Percentiles rank a stretch among this genome's conserved stretches.
These are phyloP conservation scores for Misgurnus anguillicaudatus DNA, from an alignment of 2,113 vertebrate genomes.

Conservation along the genomic window DNA sequence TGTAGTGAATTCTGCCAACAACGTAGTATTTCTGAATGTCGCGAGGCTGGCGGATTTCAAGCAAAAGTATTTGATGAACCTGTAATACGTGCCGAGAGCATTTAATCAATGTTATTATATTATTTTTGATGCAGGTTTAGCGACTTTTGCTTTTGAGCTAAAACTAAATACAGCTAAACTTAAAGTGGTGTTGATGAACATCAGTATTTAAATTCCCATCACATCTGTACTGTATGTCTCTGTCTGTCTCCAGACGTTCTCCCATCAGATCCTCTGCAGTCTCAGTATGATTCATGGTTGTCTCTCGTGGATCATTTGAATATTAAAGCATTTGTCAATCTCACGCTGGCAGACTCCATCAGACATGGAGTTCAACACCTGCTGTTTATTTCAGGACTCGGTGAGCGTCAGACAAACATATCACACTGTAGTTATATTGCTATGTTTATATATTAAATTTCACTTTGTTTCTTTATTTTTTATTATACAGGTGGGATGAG, in stretches of 20 bases:
- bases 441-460: no score
- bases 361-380: constrained; percentile 85
- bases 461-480: constrained; percentile 11
- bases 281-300: constrained; percentile 87
- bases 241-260: constrained; percentile 70
- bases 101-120: no score
- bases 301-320: constrained; percentile 88
- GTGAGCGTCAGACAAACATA: constrained; percentile 66
- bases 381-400: constrained; percentile 90
- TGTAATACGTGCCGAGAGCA: no score
- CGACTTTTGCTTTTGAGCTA: no score
- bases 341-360: constrained; percentile 83
- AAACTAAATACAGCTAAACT: no score
- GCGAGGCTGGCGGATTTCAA: no score
- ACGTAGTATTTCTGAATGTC: no score
- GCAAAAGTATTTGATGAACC: no score
- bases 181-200: no score
- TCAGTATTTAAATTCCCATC: no score
- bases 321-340: constrained; percentile 88
- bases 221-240: not conserved
- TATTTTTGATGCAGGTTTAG: no score
- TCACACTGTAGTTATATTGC: not conserved
- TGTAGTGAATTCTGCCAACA: no score
- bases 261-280: constrained; percentile 85
- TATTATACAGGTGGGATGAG: constrained; percentile 84